Evolutionary conservation across 2,113 vertebrate genomes (phyloP).

Genomic region (Rhea americana): DNA sequence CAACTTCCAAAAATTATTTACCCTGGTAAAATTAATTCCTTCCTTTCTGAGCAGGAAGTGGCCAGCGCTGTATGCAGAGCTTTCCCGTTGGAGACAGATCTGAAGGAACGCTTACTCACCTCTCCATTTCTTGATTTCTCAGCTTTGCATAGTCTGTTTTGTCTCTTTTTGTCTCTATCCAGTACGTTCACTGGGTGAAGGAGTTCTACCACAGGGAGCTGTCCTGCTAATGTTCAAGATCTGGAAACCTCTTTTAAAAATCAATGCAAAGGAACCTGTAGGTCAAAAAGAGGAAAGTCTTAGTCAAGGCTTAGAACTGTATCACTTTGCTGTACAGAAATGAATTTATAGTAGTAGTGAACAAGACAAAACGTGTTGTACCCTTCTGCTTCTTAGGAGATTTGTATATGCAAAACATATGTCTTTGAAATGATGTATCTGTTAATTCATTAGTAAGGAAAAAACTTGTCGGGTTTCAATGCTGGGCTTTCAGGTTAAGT

Average conservation of each 20-base stretch:
- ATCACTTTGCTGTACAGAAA: neutral
- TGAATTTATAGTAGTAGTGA: neutral
- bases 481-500: neutral
- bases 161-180: neutral
- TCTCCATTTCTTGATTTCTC: neutral
- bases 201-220: neutral
- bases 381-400: neutral
- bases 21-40: neutral
- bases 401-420: neutral
- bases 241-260: neutral
- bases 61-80: neutral
- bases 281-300: neutral
- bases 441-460: neutral
- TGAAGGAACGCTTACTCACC: neutral
- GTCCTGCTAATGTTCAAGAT: neutral
- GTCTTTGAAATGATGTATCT: neutral
- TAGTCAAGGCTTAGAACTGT: neutral
- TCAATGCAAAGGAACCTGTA: fast-evolving
- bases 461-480: neutral
- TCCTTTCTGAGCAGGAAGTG: neutral
- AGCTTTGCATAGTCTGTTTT: neutral
- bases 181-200: neutral
- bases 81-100: neutral
- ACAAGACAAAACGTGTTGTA: neutral
- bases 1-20: neutral